Percentiles rank a stretch among this genome's conserved stretches.
Evolutionary conservation across 2,797 vertebrate genomes (phyloP).

Genomic region (Brachyrhaphis roseni): DNA sequence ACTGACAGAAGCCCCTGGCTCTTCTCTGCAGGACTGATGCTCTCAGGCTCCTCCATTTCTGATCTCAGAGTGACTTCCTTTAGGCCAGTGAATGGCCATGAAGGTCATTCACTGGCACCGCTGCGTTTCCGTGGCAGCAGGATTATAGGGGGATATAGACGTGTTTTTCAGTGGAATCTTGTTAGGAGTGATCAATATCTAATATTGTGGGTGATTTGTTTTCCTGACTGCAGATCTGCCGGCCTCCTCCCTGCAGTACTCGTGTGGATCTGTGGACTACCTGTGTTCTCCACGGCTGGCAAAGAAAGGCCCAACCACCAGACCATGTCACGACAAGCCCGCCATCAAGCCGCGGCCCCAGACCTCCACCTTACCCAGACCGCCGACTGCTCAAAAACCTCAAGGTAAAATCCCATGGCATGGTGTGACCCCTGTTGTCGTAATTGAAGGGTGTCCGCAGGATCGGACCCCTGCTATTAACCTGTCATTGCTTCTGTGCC

Average conservation of each 20-base stretch:
- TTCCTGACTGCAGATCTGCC: slow-evolving; percentile 75
- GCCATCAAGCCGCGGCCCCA: slow-evolving; percentile 79
- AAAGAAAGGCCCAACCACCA: slow-evolving; percentile 70
- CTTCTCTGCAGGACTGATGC: slow-evolving; percentile 44
- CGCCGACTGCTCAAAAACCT: slow-evolving; percentile 83
- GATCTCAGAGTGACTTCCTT: slow-evolving; percentile 18
- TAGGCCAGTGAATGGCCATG: too few species aligned
- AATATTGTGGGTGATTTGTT: slow-evolving; percentile 14
- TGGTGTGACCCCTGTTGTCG: slow-evolving; percentile 17
- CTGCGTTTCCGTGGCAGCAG: slow-evolving; percentile 25
- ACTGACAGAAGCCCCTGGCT: slow-evolving; percentile 32
- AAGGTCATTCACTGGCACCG: slow-evolving; percentile 56
- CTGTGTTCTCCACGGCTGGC: slow-evolving; percentile 69
- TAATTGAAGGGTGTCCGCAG: slow-evolving; percentile 42
- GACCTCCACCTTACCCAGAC: slow-evolving; percentile 74
- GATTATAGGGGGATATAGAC: slow-evolving; percentile 7
- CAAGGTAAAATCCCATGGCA: slow-evolving; percentile 76
- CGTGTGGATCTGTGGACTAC: slow-evolving; percentile 81
- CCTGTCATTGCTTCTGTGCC: slow-evolving; percentile 33
- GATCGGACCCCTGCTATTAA: slow-evolving; percentile 20
- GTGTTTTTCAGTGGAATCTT: slow-evolving; percentile 11
- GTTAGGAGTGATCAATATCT: slow-evolving; percentile 27
- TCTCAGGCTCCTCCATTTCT: slow-evolving; percentile 31
- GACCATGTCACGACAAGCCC: slow-evolving; percentile 80
- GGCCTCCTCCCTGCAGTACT: slow-evolving; percentile 76